Conservation (phyloP, 2,113 vertebrate species). For the Cichladusa arquata region DNA sequence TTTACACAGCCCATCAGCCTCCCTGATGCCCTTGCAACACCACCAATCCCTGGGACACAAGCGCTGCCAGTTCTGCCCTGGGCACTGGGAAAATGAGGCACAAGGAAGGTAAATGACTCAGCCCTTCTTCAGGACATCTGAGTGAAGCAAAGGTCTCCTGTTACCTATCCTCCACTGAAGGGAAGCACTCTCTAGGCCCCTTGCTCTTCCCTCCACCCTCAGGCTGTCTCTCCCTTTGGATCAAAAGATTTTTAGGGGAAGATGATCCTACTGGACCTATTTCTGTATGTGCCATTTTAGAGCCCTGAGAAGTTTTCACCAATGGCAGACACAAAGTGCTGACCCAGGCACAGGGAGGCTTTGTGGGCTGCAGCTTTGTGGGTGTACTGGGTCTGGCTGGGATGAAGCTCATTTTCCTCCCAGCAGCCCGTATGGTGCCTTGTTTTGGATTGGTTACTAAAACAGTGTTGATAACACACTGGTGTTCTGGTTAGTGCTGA, state of each 20-base stretch:
- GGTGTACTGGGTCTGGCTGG: background rate
- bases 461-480: background rate
- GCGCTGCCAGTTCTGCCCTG: background rate
- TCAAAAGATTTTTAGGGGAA: background rate
- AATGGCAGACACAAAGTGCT: background rate
- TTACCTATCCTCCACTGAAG: background rate
- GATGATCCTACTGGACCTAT: background rate
- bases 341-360: background rate
- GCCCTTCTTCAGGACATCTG: background rate
- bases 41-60: background rate
- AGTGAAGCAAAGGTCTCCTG: background rate
- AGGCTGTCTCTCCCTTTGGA: background rate
- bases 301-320: background rate
- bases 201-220: background rate
- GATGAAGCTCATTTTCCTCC: background rate
- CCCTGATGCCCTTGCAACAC: background rate
- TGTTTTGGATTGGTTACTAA: background rate
- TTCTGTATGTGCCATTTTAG: background rate
- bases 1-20: background rate
- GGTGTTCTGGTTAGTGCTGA: background rate
- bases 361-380: background rate
- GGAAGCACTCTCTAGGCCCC: background rate
- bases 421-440: accelerated
- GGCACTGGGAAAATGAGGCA: background rate
- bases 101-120: background rate